These are phyloP conservation scores for Mus spicilegus DNA, from an alignment of 2,113 vertebrate species.

Conservation along the genomic window DNA sequence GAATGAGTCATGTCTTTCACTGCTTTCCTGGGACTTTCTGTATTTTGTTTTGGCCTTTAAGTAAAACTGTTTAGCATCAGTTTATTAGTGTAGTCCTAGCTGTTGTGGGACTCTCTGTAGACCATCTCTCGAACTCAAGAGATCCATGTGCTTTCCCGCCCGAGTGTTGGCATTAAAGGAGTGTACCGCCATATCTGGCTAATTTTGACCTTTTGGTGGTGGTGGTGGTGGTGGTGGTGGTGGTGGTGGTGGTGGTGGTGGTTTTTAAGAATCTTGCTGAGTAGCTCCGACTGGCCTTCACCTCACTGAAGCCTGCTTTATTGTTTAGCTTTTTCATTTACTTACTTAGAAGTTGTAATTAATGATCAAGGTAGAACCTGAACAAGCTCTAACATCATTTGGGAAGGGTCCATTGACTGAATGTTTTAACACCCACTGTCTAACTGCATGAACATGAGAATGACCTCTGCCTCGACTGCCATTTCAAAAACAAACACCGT, in stretches of 20 bases:
- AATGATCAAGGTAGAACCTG: constrained; percentile 14
- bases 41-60: background rate
- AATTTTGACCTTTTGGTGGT: background rate
- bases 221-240: background rate
- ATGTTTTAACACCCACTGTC: background rate
- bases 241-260: background rate
- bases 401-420: background rate
- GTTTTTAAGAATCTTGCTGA: background rate
- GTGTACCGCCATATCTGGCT: background rate
- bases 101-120: background rate
- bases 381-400: background rate
- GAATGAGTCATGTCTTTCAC: background rate
- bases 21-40: constrained; percentile 36
- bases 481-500: background rate
- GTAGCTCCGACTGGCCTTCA: background rate
- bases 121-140: background rate
- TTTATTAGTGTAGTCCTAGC: background rate
- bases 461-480: background rate
- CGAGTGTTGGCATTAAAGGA: background rate
- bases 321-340: constrained; percentile 7
- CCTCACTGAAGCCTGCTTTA: background rate
- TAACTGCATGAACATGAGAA: background rate
- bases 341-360: constrained; percentile 31
- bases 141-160: background rate
- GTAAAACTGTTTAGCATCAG: background rate